phyloP scores from a whole-genome alignment of 2,113 vertebrate species.

The Brachyhypopomus occidentalis region DNA sequence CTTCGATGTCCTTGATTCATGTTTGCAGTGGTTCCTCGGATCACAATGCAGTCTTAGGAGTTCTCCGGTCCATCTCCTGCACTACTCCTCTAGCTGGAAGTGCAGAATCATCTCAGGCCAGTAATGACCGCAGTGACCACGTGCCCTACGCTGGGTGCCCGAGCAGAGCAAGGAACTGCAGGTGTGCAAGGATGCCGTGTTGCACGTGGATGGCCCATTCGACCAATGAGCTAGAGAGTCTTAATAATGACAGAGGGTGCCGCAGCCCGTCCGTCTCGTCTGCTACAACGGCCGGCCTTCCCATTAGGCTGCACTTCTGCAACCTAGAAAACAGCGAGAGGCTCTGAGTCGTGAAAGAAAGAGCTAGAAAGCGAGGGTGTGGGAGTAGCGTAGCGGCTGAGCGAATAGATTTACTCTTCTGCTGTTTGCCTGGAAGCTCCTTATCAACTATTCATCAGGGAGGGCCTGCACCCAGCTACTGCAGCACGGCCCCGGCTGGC shows the following conservation, averaged over 20 bases:
- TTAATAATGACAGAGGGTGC: background rate
- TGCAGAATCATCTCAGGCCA: background rate
- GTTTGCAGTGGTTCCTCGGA: slow-evolving; percentile 23
- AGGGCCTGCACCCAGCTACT: slow-evolving; percentile 44
- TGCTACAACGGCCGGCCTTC: background rate
- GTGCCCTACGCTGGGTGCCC: background rate
- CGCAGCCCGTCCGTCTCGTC: background rate
- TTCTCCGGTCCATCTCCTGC: background rate
- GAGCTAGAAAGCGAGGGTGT: background rate
- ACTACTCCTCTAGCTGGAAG: background rate
- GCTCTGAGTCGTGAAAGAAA: background rate
- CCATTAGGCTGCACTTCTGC: slow-evolving; percentile 5
- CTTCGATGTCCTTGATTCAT: slow-evolving; percentile 14
- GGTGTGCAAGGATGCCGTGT: background rate
- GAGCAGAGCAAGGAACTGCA: background rate
- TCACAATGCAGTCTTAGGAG: background rate
- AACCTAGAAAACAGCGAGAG: background rate
- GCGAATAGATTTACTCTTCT: slow-evolving; percentile 46
- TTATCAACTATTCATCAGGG: slow-evolving; percentile 61
- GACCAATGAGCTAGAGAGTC: background rate
- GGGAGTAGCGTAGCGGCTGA: slow-evolving; percentile 27
- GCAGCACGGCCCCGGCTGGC: slow-evolving; percentile 45
- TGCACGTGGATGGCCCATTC: background rate
- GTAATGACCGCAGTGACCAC: background rate
- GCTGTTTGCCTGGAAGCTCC: slow-evolving; percentile 51